Conservation (phyloP, 2,113 vertebrate genomes). For the Balaeniceps rex region DNA sequence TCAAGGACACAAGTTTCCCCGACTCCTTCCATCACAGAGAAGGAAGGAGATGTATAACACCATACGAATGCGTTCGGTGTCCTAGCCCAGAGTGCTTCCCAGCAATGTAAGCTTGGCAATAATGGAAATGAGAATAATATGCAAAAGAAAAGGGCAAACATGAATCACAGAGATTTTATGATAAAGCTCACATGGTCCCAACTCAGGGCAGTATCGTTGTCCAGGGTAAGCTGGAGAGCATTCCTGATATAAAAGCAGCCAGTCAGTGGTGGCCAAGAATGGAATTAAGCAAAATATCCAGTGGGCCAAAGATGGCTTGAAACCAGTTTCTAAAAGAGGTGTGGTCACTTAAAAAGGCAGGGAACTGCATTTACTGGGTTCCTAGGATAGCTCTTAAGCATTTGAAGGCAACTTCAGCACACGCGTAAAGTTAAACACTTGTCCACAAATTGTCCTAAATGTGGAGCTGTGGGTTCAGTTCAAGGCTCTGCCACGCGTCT, state of each 20-base stretch:
- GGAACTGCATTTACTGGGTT: not conserved
- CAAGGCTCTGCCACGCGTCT: not conserved
- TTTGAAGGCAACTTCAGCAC: not conserved
- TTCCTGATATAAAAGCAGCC: not conserved
- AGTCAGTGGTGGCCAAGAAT: not conserved
- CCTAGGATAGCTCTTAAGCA: not conserved
- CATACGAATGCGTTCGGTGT: not conserved
- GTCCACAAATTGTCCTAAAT: not conserved
- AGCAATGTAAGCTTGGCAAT: not conserved
- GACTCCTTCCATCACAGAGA: not conserved
- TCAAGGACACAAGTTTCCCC: not conserved
- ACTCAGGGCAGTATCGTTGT: not conserved
- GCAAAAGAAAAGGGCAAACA: not conserved
- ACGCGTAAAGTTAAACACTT: not conserved
- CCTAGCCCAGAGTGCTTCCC: not conserved
- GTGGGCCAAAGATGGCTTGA: not conserved
- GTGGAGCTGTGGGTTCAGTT: not conserved
- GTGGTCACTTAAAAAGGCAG: not conserved
- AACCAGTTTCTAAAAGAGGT: not conserved
- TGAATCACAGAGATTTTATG: not conserved
- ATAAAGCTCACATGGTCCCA: not conserved
- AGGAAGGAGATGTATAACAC: not conserved
- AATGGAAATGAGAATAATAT: not conserved
- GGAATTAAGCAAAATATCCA: not conserved
- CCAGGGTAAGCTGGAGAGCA: not conserved